Evolutionary conservation across 2,113 vertebrate genomes (phyloP).

Genomic region (Machaerirhynchus nigripectus): DNA sequence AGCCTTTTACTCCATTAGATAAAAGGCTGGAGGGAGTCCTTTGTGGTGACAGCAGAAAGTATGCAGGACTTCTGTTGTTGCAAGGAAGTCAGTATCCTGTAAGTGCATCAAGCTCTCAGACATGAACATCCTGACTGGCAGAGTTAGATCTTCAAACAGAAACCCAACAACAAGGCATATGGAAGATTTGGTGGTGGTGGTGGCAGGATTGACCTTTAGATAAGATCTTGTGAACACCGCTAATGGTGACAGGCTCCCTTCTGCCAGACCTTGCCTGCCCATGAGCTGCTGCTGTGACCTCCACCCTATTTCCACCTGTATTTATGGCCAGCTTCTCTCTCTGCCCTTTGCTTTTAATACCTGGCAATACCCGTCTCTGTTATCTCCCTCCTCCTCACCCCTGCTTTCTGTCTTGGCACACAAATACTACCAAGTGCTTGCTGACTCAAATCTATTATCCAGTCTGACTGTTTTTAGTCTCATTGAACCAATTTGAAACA

Average conservation of each 20-base stretch:
- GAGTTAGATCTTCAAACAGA: not conserved
- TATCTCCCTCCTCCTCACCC: not conserved
- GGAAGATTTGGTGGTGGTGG: not conserved
- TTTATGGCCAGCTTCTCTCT: not conserved
- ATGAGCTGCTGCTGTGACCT: not conserved
- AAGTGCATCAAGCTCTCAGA: not conserved
- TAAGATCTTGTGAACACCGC: accelerated
- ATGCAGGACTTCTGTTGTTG: not conserved
- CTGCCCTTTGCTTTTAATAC: not conserved
- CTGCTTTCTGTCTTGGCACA: not conserved
- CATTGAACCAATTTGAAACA: not conserved
- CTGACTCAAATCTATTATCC: not conserved
- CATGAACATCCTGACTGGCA: not conserved
- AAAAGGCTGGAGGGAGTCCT: not conserved
- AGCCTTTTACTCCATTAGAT: not conserved
- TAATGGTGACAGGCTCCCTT: not conserved
- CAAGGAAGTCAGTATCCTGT: not conserved
- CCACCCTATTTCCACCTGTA: not conserved
- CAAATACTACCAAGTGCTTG: accelerated
- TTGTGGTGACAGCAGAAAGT: not conserved
- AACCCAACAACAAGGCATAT: not conserved
- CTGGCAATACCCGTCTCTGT: not conserved
- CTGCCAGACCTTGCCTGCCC: not conserved
- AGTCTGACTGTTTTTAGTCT: not conserved
- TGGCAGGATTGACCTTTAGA: not conserved